A percentile compares a stretch with the other conserved stretches of the same genome.
phyloP scores from a whole-genome alignment of 2,113 vertebrate genomes.

The Saccopteryx leptura region DNA sequence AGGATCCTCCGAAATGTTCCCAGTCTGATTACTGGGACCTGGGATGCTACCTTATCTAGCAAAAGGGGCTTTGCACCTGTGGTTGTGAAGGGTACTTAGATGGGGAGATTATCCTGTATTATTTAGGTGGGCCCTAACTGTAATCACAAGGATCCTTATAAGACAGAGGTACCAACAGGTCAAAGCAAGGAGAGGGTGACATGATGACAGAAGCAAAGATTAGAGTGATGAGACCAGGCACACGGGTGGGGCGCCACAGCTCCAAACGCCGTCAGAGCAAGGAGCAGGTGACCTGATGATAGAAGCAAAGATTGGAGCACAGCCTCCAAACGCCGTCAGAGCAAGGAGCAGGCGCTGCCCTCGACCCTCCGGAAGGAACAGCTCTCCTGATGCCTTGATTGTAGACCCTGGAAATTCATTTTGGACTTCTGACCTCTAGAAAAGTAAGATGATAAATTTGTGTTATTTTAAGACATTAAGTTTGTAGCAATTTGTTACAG shows the following conservation, averaged over 20 bases:
- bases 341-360: not conserved
- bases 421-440: not conserved
- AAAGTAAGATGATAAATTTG: not conserved
- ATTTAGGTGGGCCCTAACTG: not conserved
- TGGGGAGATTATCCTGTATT: not conserved
- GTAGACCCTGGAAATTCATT: not conserved
- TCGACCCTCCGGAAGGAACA: not conserved
- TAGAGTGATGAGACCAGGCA: not conserved
- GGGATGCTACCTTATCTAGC: not conserved
- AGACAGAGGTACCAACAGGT: not conserved
- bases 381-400: not conserved
- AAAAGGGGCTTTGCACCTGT: not conserved
- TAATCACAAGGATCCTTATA: not conserved
- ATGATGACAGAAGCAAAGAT: not conserved
- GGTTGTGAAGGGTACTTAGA: not conserved
- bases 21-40: not conserved
- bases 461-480: not conserved
- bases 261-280: not conserved
- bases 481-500: not conserved
- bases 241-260: not conserved
- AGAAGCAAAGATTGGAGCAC: not conserved
- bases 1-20: not conserved
- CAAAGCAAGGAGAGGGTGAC: not conserved
- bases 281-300: not conserved
- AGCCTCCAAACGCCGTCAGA: not conserved